A percentile compares a stretch with the other conserved stretches of the same genome.
Evolutionary conservation across 2,888 invertebrate genomes (phyloP).

Genomic region (Bursaphelenchus okinawaensis): DNA sequence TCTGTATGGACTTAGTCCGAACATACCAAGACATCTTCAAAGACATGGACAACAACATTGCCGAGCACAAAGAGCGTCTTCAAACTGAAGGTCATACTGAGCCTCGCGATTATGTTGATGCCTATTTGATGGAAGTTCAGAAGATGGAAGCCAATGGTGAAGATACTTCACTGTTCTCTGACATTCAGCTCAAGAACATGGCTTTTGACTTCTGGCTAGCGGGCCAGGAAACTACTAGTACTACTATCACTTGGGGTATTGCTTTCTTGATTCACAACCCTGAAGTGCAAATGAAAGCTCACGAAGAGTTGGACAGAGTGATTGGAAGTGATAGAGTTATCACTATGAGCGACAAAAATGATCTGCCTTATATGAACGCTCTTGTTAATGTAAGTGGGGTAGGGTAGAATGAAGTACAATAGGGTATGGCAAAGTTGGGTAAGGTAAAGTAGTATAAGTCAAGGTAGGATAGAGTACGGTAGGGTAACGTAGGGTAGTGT

Average conservation of each 20-base stretch:
- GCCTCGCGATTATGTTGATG: neutral
- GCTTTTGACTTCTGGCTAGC: neutral
- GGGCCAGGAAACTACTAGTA: neutral
- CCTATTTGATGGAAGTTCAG: neutral
- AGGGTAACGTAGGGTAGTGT: too few relatives aligned
- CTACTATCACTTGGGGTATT: neutral
- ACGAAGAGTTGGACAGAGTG: neutral
- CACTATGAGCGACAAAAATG: neutral
- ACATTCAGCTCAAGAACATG: neutral
- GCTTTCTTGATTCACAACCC: neutral
- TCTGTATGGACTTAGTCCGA: neutral
- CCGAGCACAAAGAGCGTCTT: neutral
- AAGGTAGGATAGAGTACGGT: too few relatives aligned
- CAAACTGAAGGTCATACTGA: neutral
- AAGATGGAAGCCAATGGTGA: neutral
- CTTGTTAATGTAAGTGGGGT: neutral
- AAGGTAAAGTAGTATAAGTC: too few relatives aligned
- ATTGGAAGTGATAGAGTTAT: neutral
- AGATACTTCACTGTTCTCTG: neutral
- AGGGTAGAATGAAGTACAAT: too few relatives aligned
- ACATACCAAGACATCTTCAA: neutral
- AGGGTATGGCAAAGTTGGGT: too few relatives aligned
- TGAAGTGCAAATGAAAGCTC: neutral
- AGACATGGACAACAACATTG: neutral
- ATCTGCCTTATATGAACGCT: neutral